phyloP scores from a whole-genome alignment of 2,797 vertebrate genomes.

The Falco novaeseelandiae region DNA sequence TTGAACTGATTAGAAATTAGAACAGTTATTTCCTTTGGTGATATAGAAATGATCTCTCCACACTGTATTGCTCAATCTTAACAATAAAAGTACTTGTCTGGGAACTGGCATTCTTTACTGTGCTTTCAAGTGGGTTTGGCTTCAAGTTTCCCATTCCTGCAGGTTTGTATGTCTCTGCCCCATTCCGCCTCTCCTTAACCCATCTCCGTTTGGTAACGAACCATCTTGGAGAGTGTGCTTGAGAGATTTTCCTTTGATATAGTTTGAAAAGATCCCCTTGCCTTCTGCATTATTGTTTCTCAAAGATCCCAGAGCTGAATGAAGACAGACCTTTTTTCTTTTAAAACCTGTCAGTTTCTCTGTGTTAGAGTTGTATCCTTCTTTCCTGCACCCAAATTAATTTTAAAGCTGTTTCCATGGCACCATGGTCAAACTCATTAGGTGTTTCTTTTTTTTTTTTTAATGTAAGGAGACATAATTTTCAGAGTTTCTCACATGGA shows the following conservation, averaged over 20 bases:
- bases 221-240: not conserved
- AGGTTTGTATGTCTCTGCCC: not conserved
- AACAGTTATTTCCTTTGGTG: not conserved
- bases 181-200: not conserved
- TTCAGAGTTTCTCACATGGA: not conserved
- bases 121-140: not conserved
- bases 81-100: not conserved
- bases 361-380: not conserved
- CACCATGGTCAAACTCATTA: not conserved
- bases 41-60: not conserved
- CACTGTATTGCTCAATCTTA: not conserved
- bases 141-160: not conserved
- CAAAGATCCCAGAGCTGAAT: not conserved
- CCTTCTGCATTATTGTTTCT: not conserved
- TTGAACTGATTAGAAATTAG: not conserved
- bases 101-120: not conserved
- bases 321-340: not conserved
- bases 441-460: not conserved
- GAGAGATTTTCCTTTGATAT: not conserved
- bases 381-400: not conserved
- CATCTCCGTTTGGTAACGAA: not conserved
- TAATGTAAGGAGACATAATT: not conserved
- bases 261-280: not conserved
- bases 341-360: not conserved
- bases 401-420: constrained; percentile 32